These are phyloP conservation scores for Toxostoma redivivum DNA, from an alignment of 2,113 vertebrate species.

Conservation along the genomic window DNA sequence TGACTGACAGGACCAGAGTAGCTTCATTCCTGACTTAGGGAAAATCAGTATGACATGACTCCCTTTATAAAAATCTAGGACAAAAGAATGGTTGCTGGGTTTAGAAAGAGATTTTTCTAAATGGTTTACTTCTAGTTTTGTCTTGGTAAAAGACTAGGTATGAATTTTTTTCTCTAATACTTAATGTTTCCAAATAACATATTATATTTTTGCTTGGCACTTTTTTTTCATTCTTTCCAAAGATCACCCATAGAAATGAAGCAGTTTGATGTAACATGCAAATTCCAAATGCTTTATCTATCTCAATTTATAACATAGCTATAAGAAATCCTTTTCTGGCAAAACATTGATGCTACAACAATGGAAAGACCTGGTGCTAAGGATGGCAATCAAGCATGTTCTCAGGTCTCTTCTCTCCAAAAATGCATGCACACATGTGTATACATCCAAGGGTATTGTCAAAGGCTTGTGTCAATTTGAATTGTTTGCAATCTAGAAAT, in stretches of 20 bases:
- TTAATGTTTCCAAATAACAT: not conserved
- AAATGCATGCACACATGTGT: rapidly evolving
- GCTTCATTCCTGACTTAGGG: not conserved
- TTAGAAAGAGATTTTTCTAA: not conserved
- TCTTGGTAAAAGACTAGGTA: not conserved
- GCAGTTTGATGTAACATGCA: not conserved
- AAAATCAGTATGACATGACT: not conserved
- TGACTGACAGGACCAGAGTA: not conserved
- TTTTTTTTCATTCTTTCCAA: not conserved
- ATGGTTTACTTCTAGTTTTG: not conserved
- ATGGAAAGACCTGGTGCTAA: not conserved
- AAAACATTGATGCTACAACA: not conserved
- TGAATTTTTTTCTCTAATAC: not conserved
- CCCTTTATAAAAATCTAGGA: not conserved
- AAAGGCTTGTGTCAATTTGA: not conserved
- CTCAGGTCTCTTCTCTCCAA: not conserved
- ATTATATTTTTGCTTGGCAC: not conserved
- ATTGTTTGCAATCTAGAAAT: not conserved
- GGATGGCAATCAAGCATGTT: not conserved
- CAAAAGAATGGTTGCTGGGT: not conserved
- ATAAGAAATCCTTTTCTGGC: not conserved
- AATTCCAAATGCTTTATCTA: not conserved
- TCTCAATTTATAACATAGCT: not conserved
- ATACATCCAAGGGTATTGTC: not conserved
- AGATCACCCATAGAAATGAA: not conserved